Conservation (phyloP, 2,113 vertebrate genomes). For the Larimichthys polyactis region DNA sequence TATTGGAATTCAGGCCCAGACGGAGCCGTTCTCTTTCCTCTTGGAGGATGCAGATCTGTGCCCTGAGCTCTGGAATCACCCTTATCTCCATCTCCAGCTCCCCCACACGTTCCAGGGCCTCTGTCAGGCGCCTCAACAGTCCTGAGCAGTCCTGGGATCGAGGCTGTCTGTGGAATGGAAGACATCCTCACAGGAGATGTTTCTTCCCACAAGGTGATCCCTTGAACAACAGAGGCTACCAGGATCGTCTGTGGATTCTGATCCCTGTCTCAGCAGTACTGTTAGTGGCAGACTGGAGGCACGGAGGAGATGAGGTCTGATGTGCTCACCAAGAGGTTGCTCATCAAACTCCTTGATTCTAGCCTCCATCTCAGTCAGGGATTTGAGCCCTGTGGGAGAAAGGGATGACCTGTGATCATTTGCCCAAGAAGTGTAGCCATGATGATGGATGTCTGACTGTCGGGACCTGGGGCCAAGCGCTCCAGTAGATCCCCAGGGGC, state of each 20-base stretch:
- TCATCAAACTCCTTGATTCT: conserved; percentile 79
- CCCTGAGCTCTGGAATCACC: conserved; percentile 80
- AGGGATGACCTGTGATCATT: conserved; percentile 47
- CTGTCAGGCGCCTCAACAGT: conserved; percentile 75
- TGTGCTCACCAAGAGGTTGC: conserved; percentile 77
- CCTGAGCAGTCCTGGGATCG: conserved; percentile 53
- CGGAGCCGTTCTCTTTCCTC: conserved; percentile 75
- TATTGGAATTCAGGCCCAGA: conserved; percentile 64
- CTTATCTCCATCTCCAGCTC: conserved; percentile 79
- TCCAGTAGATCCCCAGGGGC: conserved; percentile 84
- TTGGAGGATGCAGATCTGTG: conserved; percentile 80
- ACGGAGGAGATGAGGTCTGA: conserved; percentile 90
- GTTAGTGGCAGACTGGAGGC: conserved; percentile 93
- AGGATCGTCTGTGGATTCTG: conserved; percentile 71
- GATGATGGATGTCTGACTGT: conserved; percentile 79
- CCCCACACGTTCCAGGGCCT: conserved; percentile 77
- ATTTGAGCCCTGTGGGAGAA: conserved; percentile 59
- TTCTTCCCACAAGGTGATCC: conserved; percentile 70
- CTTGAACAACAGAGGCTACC: conserved; percentile 60
- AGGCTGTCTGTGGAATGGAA: conserved; percentile 59
- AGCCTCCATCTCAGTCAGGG: conserved; percentile 78
- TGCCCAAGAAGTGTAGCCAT: conserved; percentile 56
- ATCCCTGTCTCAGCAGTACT: conserved; percentile 82
- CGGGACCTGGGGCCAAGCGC: conserved; percentile 82
- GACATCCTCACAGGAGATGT: conserved; percentile 63